phyloP scores from a whole-genome alignment of 2,888 invertebrate species.

The Sialis fuliginosa region DNA sequence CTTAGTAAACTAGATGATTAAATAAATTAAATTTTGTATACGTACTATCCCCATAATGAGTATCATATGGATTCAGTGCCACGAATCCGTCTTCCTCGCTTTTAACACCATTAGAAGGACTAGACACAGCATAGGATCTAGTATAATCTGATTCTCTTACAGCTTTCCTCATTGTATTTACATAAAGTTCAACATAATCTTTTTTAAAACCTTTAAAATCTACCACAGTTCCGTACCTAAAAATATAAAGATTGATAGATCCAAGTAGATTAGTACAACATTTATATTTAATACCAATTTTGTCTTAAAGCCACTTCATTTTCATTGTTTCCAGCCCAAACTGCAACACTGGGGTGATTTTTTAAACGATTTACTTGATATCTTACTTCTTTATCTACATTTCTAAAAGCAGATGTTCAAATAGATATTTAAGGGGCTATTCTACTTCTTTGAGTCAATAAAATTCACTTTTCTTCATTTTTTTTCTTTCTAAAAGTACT shows the following conservation, averaged over 20 bases:
- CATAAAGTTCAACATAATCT: conserved; percentile 74
- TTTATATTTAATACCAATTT: conserved; percentile 45
- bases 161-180: conserved; percentile 50
- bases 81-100: conserved; percentile 61
- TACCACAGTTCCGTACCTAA: conserved; percentile 34
- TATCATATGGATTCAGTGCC: conserved; percentile 57
- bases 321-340: conserved; percentile 96
- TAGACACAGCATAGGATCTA: conserved; percentile 64
- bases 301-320: conserved; percentile 77
- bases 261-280: too few species aligned
- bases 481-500: too few species aligned
- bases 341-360: conserved; percentile 68
- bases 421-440: not conserved
- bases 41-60: conserved; percentile 70
- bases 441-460: too few species aligned
- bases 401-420: conserved; percentile 24
- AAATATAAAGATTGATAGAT: conserved; percentile 4
- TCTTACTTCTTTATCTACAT: conserved; percentile 55
- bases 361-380: conserved; percentile 71
- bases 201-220: conserved; percentile 37
- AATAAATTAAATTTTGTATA: conserved; percentile 4
- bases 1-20: not conserved
- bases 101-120: conserved; percentile 74
- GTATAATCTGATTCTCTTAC: conserved; percentile 41
- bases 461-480: too few species aligned